These are phyloP conservation scores for Nylanderia fulva DNA, from an alignment of 1,140 invertebrate genomes.

Conservation along the genomic window DNA sequence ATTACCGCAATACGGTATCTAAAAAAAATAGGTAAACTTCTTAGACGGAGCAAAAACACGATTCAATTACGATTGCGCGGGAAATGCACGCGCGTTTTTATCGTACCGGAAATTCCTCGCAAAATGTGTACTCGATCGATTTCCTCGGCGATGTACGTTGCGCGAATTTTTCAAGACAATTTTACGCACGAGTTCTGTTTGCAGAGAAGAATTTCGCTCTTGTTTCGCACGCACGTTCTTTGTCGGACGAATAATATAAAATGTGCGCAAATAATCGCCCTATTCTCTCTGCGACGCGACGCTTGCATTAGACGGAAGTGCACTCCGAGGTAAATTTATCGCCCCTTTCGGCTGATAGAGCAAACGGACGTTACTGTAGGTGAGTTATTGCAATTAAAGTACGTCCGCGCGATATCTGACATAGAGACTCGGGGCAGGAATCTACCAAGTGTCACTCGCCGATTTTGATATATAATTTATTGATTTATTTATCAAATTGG, in stretches of 20 bases:
- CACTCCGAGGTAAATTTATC: constrained; percentile 45
- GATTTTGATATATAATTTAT: too few species aligned
- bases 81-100: not conserved
- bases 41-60: not conserved
- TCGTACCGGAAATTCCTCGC: constrained; percentile 2
- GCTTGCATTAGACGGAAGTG: constrained; percentile 55
- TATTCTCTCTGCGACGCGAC: constrained; percentile 13
- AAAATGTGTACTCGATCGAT: not conserved
- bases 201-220: constrained; percentile 15
- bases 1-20: not conserved
- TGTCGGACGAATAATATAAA: constrained; percentile 13
- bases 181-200: not conserved
- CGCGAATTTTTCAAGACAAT: constrained; percentile 15
- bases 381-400: constrained; percentile 60
- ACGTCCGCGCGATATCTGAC: constrained; percentile 25
- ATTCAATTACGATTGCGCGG: not conserved
- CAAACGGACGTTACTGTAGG: constrained; percentile 50
- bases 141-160: not conserved
- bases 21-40: not conserved
- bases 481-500: not conserved
- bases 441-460: too few species aligned
- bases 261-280: constrained; percentile 26
- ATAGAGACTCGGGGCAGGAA: not conserved
- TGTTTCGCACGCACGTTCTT: not conserved
- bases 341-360: constrained; percentile 45